Evolutionary conservation across 2,888 invertebrate genomes (phyloP).

Genomic region (Rapana venosa): DNA sequence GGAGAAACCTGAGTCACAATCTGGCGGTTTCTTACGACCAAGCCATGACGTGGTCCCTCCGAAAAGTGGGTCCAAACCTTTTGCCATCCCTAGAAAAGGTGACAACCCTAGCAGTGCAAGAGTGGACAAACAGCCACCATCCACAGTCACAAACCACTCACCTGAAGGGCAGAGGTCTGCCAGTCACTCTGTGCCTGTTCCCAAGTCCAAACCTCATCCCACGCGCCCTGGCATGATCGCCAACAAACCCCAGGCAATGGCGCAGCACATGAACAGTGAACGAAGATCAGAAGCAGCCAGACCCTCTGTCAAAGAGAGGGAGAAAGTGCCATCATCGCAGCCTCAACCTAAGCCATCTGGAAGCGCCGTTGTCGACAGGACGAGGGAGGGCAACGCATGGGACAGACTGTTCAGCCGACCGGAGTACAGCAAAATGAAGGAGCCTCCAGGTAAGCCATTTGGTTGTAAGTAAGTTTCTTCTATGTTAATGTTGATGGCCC

Average conservation of each 20-base stretch:
- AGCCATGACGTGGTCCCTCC: background rate
- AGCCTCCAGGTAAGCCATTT: conserved; percentile 16
- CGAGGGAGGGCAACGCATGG: conserved; percentile 24
- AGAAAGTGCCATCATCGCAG: background rate
- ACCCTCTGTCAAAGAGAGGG: background rate
- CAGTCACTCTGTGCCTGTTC: background rate
- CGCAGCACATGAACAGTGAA: background rate
- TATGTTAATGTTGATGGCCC: too few species aligned
- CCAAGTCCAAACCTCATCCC: conserved; percentile 14
- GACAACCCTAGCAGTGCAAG: background rate
- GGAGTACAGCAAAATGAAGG: conserved; percentile 27
- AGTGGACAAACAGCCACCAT: background rate
- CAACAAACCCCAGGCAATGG: conserved; percentile 34
- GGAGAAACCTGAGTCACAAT: background rate
- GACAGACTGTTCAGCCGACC: conserved; percentile 37
- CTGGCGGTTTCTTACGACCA: conserved; percentile 22
- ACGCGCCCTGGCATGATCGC: conserved; percentile 33
- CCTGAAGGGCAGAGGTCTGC: background rate
- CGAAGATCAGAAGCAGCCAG: background rate
- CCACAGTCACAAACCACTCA: background rate
- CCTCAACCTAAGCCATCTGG: conserved; percentile 10
- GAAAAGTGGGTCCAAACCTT: background rate
- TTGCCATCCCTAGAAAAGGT: background rate
- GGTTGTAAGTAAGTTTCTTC: background rate
- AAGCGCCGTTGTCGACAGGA: background rate